Conservation (phyloP, 1,140 invertebrate genomes). For the Caenorhabditis elegans region WBcel235 BX284605.5:14821501-14822000, state of each 20-base stretch:
- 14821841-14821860: slow-evolving; percentile 12
- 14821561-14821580: no score
- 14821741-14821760: background rate
- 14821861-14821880: slow-evolving; percentile 36
- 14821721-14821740: background rate
- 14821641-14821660: background rate
- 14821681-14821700: background rate
- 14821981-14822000: no score
- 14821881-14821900: slow-evolving; percentile 64
- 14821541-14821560: no score
- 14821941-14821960: slow-evolving; percentile 57
- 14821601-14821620: no score
- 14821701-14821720: background rate
- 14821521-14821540: no score
- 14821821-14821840: no score
- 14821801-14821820: background rate
- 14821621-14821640: no score
- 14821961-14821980: slow-evolving; percentile 51
- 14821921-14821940: slow-evolving; percentile 64
- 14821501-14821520: no score
- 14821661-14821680: background rate
- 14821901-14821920: slow-evolving; percentile 55
- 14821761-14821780: slow-evolving; percentile 3
- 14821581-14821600: no score
- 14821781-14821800: slow-evolving; percentile 11